Conservation (phyloP, 2,797 vertebrate genomes). For the Orestias chungarensis region DNA sequence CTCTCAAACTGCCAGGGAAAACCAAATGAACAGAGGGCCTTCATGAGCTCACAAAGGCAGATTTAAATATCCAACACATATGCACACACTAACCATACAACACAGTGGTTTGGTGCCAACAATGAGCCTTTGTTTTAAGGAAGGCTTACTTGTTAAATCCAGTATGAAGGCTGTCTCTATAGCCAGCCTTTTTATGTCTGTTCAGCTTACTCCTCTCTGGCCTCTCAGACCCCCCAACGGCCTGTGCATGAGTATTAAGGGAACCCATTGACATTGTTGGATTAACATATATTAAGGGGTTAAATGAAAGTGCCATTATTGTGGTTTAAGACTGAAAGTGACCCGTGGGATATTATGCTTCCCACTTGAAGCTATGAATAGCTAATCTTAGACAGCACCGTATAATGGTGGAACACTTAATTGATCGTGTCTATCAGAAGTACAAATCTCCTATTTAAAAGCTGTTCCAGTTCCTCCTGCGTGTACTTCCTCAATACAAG, state of each 20-base stretch:
- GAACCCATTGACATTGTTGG: constrained; percentile 77
- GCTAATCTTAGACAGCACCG: constrained; percentile 71
- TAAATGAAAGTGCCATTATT: constrained; percentile 77
- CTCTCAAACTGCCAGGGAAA: constrained; percentile 63
- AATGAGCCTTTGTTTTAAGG: constrained; percentile 74
- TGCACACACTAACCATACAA: constrained; percentile 35
- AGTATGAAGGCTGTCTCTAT: constrained; percentile 66
- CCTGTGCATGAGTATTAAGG: constrained; percentile 68
- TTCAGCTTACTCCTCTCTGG: constrained; percentile 50
- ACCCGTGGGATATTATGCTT: constrained; percentile 74
- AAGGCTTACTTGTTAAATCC: constrained; percentile 72
- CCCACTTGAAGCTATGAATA: constrained; percentile 76
- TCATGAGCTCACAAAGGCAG: constrained; percentile 23
- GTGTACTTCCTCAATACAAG: constrained; percentile 15
- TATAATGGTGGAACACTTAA: constrained; percentile 65
- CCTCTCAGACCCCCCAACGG: constrained; percentile 58
- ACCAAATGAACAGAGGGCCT: constrained; percentile 50
- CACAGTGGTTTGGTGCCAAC: constrained; percentile 56
- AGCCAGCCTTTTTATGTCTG: constrained; percentile 63
- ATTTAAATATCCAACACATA: constrained; percentile 37
- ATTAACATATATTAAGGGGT: constrained; percentile 80
- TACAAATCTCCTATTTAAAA: constrained; percentile 56
- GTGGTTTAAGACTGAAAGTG: constrained; percentile 71
- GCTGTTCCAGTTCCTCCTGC: constrained; percentile 37
- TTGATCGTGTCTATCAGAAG: constrained; percentile 63